phyloP scores from a whole-genome alignment of 2,888 invertebrate species.

The Hybos culiciformis region DNA sequence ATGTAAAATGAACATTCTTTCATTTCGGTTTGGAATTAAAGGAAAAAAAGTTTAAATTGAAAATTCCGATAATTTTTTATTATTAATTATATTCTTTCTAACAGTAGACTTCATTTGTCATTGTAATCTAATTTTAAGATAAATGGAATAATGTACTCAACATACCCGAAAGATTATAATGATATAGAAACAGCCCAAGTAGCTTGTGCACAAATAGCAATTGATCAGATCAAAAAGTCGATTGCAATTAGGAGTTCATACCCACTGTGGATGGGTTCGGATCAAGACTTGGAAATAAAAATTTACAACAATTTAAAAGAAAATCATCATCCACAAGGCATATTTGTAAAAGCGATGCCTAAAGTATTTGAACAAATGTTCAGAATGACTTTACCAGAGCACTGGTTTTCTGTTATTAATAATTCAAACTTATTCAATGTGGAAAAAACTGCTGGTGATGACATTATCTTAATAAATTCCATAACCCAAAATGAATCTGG shows the following conservation, averaged over 20 bases:
- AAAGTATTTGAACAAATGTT: conserved; percentile 45
- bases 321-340: conserved; percentile 41
- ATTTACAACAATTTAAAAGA: conserved; percentile 26
- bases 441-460: conserved; percentile 26
- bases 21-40: too few relatives aligned
- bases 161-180: conserved; percentile 28
- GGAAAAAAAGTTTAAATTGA: too few relatives aligned
- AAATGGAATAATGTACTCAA: conserved; percentile 23
- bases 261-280: conserved; percentile 22
- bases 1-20: too few relatives aligned
- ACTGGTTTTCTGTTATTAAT: conserved; percentile 51
- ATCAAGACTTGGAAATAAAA: conserved; percentile 24
- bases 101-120: too few relatives aligned
- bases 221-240: conserved; percentile 23
- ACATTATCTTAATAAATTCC: conserved; percentile 28
- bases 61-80: too few relatives aligned
- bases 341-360: conserved; percentile 45
- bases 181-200: conserved; percentile 23
- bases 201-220: conserved; percentile 25
- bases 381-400: conserved; percentile 50
- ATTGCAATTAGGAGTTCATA: conserved; percentile 21
- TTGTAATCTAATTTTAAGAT: too few relatives aligned
- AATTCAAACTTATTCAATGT: conserved; percentile 40
- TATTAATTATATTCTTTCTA: too few relatives aligned
- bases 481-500: conserved; percentile 16